Percentiles rank a stretch among this genome's conserved stretches.
phyloP scores from a whole-genome alignment of 2,888 invertebrate genomes.

The Allygus modestus region DNA sequence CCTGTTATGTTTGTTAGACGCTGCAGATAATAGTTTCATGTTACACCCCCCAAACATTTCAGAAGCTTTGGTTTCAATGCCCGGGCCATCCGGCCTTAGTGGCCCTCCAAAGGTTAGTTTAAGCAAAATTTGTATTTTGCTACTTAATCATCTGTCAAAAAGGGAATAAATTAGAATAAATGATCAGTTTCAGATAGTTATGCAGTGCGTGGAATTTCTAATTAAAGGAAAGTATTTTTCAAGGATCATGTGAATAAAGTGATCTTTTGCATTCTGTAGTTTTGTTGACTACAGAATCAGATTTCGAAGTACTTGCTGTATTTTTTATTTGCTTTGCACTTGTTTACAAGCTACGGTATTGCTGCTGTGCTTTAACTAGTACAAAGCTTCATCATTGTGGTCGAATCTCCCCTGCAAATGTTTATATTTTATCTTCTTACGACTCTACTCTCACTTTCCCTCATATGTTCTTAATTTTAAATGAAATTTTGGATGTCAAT shows the following conservation, averaged over 20 bases:
- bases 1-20: slow-evolving; percentile 53
- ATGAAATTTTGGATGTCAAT: too few relatives aligned
- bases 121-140: slow-evolving; percentile 24
- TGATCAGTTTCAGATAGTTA: slow-evolving; percentile 39
- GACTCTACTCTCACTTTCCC: too few relatives aligned
- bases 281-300: too few relatives aligned
- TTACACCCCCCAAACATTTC: slow-evolving; percentile 52
- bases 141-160: background rate
- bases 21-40: slow-evolving; percentile 45
- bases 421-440: too few relatives aligned
- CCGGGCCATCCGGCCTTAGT: slow-evolving; percentile 46
- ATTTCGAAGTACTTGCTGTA: background rate
- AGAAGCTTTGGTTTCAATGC: slow-evolving; percentile 19
- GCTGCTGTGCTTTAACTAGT: too few relatives aligned
- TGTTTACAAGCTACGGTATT: too few relatives aligned
- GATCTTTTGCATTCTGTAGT: background rate
- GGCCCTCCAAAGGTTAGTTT: slow-evolving; percentile 37
- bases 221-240: slow-evolving; percentile 40
- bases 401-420: too few relatives aligned
- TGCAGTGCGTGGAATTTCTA: slow-evolving; percentile 31
- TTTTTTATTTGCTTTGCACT: background rate
- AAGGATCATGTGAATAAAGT: slow-evolving; percentile 1
- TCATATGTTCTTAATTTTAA: too few relatives aligned
- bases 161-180: background rate
- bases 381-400: too few relatives aligned